phyloP scores from a whole-genome alignment of 2,888 invertebrate genomes.

The Meiosimyza decipiens region DNA sequence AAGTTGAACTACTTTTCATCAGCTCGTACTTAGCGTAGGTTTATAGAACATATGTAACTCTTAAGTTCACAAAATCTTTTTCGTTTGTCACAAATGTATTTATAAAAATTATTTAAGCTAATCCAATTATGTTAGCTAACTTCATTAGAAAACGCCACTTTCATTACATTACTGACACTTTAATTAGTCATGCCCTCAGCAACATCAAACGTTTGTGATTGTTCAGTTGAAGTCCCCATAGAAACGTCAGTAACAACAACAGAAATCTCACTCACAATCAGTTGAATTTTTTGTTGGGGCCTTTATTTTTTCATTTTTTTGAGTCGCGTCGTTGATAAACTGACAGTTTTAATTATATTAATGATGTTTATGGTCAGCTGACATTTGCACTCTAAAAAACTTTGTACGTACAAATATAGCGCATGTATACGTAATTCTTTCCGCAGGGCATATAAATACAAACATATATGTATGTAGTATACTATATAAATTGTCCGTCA shows the following conservation, averaged over 20 bases:
- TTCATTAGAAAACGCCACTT: conserved; percentile 20
- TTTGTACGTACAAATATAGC: background rate
- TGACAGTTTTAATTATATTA: conserved; percentile 62
- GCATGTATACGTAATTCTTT: too few species aligned
- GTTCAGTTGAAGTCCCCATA: too few species aligned
- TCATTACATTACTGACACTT: conserved; percentile 10
- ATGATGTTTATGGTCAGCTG: conserved; percentile 62
- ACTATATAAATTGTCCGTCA: background rate
- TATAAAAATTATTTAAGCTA: too few species aligned
- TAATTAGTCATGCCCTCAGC: conserved; percentile 7
- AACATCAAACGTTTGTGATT: background rate
- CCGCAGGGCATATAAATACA: too few species aligned
- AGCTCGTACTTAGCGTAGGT: too few species aligned
- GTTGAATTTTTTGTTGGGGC: background rate
- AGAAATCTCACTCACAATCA: conserved; percentile 11
- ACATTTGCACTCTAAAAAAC: conserved; percentile 58
- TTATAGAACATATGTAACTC: too few species aligned
- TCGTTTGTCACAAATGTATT: too few species aligned
- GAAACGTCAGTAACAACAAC: background rate
- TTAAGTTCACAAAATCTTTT: too few species aligned
- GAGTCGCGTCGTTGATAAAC: conserved; percentile 41
- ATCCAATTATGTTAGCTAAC: background rate
- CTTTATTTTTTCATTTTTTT: background rate
- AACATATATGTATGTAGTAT: too few species aligned
- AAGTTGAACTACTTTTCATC: too few species aligned